Percentiles rank a stretch among this genome's conserved stretches.
These are phyloP conservation scores for Galaxea fascicularis DNA, from an alignment of 92 coral and sea anemone genomes.

Conservation along the genomic window DNA sequence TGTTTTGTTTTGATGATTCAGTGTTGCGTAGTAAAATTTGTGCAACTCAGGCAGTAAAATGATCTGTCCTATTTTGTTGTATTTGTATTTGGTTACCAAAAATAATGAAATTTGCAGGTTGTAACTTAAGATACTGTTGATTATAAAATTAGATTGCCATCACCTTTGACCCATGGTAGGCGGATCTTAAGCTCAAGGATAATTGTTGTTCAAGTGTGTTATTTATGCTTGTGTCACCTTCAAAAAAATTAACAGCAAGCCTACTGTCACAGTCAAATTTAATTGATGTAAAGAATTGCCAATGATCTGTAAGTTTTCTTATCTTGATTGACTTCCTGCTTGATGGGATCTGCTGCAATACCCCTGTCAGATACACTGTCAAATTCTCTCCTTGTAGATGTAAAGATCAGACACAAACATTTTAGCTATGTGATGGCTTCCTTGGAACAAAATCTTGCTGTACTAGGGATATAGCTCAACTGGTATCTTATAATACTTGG, in stretches of 20 bases:
- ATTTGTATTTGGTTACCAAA: slow-evolving; percentile 8
- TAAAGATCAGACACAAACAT: background rate
- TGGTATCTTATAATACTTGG: background rate
- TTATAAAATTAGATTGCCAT: background rate
- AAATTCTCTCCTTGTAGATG: background rate
- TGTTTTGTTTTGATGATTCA: background rate
- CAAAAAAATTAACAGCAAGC: background rate
- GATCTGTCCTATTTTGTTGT: slow-evolving; percentile 3
- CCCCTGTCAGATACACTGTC: slow-evolving; percentile 6
- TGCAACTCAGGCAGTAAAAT: background rate
- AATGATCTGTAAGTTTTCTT: background rate
- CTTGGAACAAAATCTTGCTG: background rate
- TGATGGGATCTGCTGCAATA: background rate
- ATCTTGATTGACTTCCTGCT: background rate
- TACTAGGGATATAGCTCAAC: background rate
- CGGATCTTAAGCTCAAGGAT: background rate
- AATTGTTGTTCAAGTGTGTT: slow-evolving; percentile 9
- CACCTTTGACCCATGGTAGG: slow-evolving; percentile 21
- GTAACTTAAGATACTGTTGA: slow-evolving; percentile 8
- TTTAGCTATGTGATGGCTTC: background rate
- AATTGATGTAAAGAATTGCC: background rate
- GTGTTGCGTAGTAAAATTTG: background rate
- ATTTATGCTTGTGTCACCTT: background rate
- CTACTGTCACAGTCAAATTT: background rate
- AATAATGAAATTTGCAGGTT: background rate